phyloP scores from a whole-genome alignment of 2,888 invertebrate genomes.

The Apamea crenata region DNA sequence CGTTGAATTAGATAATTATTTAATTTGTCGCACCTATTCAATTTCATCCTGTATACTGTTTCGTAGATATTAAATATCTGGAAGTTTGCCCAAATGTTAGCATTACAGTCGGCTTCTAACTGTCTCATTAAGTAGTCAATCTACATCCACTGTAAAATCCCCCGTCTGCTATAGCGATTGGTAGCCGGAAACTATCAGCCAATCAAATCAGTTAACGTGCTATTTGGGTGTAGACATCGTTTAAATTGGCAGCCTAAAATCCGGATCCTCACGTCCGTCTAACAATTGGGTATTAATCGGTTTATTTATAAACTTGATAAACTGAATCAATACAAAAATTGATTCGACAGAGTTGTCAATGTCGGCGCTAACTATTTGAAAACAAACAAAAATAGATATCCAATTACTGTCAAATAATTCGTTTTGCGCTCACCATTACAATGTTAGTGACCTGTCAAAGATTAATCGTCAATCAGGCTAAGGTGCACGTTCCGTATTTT shows the following conservation, averaged over 20 bases:
- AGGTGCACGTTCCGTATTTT: slow-evolving; percentile 3
- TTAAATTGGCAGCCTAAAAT: slow-evolving; percentile 1
- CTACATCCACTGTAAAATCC: not conserved
- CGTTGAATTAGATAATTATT: too few species aligned
- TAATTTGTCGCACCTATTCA: too few species aligned
- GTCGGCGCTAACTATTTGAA: not conserved
- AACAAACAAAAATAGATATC: not conserved
- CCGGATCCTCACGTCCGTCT: not conserved
- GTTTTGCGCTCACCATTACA: not conserved
- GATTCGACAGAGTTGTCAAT: not conserved
- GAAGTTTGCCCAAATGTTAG: not conserved
- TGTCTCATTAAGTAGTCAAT: not conserved
- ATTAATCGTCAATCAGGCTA: not conserved
- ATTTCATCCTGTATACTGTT: too few species aligned
- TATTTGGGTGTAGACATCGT: too few species aligned
- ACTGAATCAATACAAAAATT: not conserved
- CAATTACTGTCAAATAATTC: not conserved
- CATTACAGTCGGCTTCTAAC: not conserved
- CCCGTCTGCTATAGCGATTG: slow-evolving; percentile 4
- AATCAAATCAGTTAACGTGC: slow-evolving; percentile 4
- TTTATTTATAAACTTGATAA: not conserved
- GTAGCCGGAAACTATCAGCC: not conserved
- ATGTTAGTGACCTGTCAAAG: slow-evolving; percentile 3
- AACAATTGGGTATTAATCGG: not conserved
- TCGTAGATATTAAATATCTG: too few species aligned